Conservation (phyloP, 2,888 invertebrate genomes). For the Drosophila diplacantha region DNA sequence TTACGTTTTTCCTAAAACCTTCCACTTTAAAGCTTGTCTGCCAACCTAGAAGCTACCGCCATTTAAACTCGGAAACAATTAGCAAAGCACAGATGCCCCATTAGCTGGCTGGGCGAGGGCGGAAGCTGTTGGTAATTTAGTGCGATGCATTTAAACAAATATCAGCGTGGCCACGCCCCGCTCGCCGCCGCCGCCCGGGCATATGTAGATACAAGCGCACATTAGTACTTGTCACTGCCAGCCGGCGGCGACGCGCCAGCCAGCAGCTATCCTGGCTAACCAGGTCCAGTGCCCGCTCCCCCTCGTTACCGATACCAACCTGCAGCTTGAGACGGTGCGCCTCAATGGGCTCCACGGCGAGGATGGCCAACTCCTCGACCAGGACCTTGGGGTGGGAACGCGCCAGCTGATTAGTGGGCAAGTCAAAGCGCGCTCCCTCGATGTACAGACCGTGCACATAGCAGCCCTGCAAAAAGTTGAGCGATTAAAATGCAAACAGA, state of each 20-base stretch:
- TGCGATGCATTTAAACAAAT: slow-evolving; percentile 68
- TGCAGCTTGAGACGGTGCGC: slow-evolving; percentile 88
- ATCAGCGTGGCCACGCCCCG: slow-evolving; percentile 51
- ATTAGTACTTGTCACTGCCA: slow-evolving; percentile 73
- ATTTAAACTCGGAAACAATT: slow-evolving; percentile 72
- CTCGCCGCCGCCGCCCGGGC: slow-evolving; percentile 5
- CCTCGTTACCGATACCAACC: slow-evolving; percentile 78
- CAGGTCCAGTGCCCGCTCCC: background rate
- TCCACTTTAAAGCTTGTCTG: slow-evolving; percentile 4
- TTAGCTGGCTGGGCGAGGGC: slow-evolving; percentile 41
- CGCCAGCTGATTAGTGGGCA: slow-evolving; percentile 83
- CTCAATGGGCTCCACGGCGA: slow-evolving; percentile 91
- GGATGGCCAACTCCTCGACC: slow-evolving; percentile 89
- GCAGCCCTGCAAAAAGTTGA: slow-evolving; percentile 82
- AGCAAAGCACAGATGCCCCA: slow-evolving; percentile 64
- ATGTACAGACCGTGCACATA: slow-evolving; percentile 88
- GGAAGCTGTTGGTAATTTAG: slow-evolving; percentile 63
- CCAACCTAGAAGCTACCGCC: slow-evolving; percentile 21
- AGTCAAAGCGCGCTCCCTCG: slow-evolving; percentile 93
- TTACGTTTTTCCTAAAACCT: background rate
- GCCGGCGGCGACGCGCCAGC: slow-evolving; percentile 42
- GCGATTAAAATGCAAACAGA: slow-evolving; percentile 71
- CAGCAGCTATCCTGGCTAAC: slow-evolving; percentile 3
- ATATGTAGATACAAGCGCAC: slow-evolving; percentile 55
- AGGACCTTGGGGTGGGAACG: slow-evolving; percentile 90